Percentiles rank a stretch among this genome's conserved stretches.
Evolutionary conservation across 2,888 invertebrate species (phyloP).

Genomic region (Meta bourneti): DNA sequence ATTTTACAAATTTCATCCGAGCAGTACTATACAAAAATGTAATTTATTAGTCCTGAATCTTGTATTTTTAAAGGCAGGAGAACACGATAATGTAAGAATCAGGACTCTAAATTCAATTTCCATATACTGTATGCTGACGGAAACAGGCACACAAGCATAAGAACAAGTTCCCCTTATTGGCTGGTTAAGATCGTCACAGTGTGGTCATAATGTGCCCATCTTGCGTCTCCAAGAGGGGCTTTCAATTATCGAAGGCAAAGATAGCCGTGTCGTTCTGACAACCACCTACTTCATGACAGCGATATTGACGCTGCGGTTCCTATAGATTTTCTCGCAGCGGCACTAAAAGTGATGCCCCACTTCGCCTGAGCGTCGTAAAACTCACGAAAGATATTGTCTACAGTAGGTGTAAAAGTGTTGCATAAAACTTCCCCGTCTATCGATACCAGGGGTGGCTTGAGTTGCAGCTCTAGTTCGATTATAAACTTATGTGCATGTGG

Average conservation of each 20-base stretch:
- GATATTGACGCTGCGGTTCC: slow-evolving; percentile 40
- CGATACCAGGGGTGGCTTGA: slow-evolving; percentile 11
- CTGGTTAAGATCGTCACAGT: background rate
- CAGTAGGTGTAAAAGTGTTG: slow-evolving; percentile 58
- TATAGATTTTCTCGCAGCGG: slow-evolving; percentile 34
- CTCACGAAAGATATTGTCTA: slow-evolving; percentile 27
- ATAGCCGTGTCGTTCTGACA: slow-evolving; percentile 5
- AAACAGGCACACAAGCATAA: background rate
- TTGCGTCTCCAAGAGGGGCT: background rate
- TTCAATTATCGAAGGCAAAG: slow-evolving; percentile 14
- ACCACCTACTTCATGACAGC: slow-evolving; percentile 19
- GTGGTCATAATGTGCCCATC: background rate
- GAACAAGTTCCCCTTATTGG: background rate
- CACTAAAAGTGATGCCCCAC: slow-evolving; percentile 47
- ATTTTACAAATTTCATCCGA: too few species aligned
- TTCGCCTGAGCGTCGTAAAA: slow-evolving; percentile 38
- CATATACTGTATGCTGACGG: background rate
- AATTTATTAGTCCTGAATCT: too few species aligned
- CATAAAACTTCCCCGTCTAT: slow-evolving; percentile 26
- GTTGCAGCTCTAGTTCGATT: slow-evolving; percentile 33
- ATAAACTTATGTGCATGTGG: slow-evolving; percentile 30
- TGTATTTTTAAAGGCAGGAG: too few species aligned
- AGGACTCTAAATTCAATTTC: background rate
- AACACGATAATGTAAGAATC: too few species aligned
- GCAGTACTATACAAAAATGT: too few species aligned